Percentiles rank a stretch among this genome's conserved stretches.
These are phyloP conservation scores for Portunus trituberculatus DNA, from an alignment of 1,140 invertebrate species.

Conservation along the genomic window DNA sequence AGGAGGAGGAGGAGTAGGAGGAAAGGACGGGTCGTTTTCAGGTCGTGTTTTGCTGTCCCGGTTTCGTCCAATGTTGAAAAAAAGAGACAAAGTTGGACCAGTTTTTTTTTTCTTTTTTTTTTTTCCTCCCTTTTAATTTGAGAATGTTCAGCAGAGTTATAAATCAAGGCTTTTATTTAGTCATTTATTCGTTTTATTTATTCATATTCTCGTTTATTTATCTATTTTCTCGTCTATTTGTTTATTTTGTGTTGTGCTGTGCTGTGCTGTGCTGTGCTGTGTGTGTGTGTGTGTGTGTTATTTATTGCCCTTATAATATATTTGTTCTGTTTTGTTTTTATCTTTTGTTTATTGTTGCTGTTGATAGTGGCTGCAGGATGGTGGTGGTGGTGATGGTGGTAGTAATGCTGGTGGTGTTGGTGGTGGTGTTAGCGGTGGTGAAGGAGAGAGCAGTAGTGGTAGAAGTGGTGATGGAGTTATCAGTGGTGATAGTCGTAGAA, in stretches of 20 bases:
- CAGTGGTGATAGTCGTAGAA: too few species aligned
- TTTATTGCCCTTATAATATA: too few species aligned
- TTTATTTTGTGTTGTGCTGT: too few species aligned
- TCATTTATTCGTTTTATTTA: neutral
- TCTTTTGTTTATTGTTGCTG: too few species aligned
- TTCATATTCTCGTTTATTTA: too few species aligned
- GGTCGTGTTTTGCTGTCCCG: neutral
- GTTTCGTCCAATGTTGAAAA: neutral
- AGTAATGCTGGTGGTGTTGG: neutral
- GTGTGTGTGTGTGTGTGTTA: conserved; percentile 16
- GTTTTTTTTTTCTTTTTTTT: too few species aligned
- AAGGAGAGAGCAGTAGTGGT: neutral
- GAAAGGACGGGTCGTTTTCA: neutral
- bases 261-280: neutral
- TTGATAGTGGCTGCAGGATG: neutral
- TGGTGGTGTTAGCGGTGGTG: neutral
- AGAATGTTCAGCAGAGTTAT: too few species aligned
- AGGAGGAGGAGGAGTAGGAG: neutral
- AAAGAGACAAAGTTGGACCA: neutral
- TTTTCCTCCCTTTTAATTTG: too few species aligned
- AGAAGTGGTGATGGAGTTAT: neutral
- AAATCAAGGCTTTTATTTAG: neutral
- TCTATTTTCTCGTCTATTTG: too few species aligned
- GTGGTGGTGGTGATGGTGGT: neutral
- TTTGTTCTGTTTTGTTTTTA: too few species aligned